Base-by-base conservation (phyloP, 2,888 invertebrate species). In the Rhagium mordax region DNA sequence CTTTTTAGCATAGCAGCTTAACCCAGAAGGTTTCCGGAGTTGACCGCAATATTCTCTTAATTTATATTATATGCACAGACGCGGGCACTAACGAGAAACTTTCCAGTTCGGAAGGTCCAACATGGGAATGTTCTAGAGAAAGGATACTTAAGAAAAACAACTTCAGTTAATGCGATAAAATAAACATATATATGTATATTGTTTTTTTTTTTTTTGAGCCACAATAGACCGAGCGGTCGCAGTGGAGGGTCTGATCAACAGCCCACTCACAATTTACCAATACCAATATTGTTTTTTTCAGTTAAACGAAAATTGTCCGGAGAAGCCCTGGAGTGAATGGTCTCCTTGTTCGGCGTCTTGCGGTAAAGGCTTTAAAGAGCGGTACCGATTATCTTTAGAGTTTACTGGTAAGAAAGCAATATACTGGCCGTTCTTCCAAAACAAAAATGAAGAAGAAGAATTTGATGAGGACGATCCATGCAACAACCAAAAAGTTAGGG, bases 281-380 rank as follows among this genome's bases (percentile, higher is more conserved):
- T n/a, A n/a, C n/a, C n/a, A n/a, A n/a, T 20, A 5, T 67, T n/a
- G n/a, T 65, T 65, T 5, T 21, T 70, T 65, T 24, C 33, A 75
- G 77, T n/a, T 65, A 16, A 68, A 70, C 18, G 59, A 71, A 16
- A 81, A 82, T 33, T 96, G 96, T 83, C 90, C 89, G 5, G 91
- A 93, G 71, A 90, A 92, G 0, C 87, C 90, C 3, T 96, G 96
- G 96, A 93, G 94, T 59, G 89, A 91, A 8, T 96, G 96, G 95
- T 93, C 94, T 1, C 93, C 95, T 1, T 96, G 96, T 85, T 92
- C 94, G 13, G 92, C 92, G 24, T 91, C 91, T 0, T 97, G 96
- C 85, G 96, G 95, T 0, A 93, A 92, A 78, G 96, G 96, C 0
- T 89, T 90, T 20, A 90, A 91, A 72, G 89, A 91, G 79, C 90